phyloP scores from a whole-genome alignment of 92 coral and sea anemone genomes.

The Hydrozoanthus gracilis region DNA sequence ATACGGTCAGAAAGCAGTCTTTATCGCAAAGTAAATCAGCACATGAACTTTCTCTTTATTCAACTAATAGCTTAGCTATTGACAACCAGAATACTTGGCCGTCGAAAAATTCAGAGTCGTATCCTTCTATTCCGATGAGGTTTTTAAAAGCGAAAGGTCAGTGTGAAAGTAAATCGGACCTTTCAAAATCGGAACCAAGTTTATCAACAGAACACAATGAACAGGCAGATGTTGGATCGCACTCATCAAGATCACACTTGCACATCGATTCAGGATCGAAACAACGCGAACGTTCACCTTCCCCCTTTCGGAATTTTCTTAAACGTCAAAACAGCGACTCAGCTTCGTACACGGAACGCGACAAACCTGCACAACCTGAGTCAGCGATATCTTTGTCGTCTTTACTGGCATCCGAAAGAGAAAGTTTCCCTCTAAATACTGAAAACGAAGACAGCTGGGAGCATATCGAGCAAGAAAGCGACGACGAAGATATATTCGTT shows the following conservation, averaged over 20 bases:
- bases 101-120: slow-evolving; percentile 41
- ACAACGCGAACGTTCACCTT: slow-evolving; percentile 77
- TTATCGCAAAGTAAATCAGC: slow-evolving; percentile 43
- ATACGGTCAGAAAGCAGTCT: slow-evolving; percentile 1
- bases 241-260: slow-evolving; percentile 72
- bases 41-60: slow-evolving; percentile 15
- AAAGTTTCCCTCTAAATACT: slow-evolving; percentile 23
- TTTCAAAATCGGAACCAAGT: slow-evolving; percentile 56
- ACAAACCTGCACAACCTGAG: background rate
- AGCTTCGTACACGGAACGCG: slow-evolving; percentile 25
- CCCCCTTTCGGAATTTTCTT: slow-evolving; percentile 82
- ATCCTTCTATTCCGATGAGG: slow-evolving; percentile 34
- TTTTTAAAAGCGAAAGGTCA: slow-evolving; percentile 45
- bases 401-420: slow-evolving; percentile 78
- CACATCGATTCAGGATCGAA: slow-evolving; percentile 53
- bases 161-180: slow-evolving; percentile 34
- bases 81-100: slow-evolving; percentile 85
- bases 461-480: slow-evolving; percentile 56
- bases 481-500: slow-evolving; percentile 49
- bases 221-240: slow-evolving; percentile 76
- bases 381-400: slow-evolving; percentile 87
- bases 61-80: slow-evolving; percentile 47
- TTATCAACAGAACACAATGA: slow-evolving; percentile 61
- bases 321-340: slow-evolving; percentile 44
- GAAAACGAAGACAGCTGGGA: slow-evolving; percentile 33